Evolutionary conservation across 2,113 vertebrate species (phyloP).

Genomic region (Anoura caudifer): DNA sequence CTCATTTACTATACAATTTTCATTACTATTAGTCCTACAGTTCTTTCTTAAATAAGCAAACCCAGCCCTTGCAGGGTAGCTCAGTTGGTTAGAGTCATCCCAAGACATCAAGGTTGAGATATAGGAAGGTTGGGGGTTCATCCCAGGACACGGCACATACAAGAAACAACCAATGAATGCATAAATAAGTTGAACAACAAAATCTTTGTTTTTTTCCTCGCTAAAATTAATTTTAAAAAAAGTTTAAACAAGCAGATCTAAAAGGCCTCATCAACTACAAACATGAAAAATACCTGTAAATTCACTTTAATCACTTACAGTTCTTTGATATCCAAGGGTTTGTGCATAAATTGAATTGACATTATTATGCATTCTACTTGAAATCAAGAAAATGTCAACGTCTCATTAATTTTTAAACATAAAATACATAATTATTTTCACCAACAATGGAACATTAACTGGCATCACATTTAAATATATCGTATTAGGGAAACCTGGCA

Average conservation of each 20-base stretch:
- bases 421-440: background rate
- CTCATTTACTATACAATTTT: background rate
- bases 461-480: background rate
- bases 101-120: too few species aligned
- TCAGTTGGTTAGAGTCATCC: too few species aligned
- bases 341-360: background rate
- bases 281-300: background rate
- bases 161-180: too few species aligned
- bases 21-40: background rate
- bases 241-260: background rate
- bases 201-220: too few species aligned
- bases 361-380: background rate
- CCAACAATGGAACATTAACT: background rate
- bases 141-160: too few species aligned
- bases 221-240: too few species aligned
- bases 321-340: background rate
- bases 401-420: background rate
- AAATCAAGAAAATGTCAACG: background rate
- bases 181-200: too few species aligned
- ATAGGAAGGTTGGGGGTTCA: too few species aligned
- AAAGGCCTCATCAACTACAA: background rate
- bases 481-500: conserved; percentile 28
- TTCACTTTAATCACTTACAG: background rate
- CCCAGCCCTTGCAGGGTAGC: background rate
- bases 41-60: background rate